Base-by-base conservation (phyloP, 53 echinoderm and acorn worm species). In the Patiria pectinifera region DNA sequence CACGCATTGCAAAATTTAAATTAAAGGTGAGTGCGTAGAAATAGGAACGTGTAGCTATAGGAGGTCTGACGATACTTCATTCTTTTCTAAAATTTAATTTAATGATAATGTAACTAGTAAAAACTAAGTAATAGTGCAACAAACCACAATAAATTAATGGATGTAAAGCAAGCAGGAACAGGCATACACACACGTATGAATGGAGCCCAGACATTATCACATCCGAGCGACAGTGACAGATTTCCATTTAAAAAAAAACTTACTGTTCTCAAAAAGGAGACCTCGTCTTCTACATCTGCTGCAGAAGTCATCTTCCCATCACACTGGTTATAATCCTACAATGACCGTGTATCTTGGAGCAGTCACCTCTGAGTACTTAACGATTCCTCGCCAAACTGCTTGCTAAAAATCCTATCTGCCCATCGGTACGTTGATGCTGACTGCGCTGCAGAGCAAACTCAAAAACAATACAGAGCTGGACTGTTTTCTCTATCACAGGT, bases 191-290 rank as follows among this genome's bases (percentile, higher is more conserved):
- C 0, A 1, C 35, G 35, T 35, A 35, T 35, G 0, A 35, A 35
- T 1, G 35, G 35, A 35, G 35, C 35, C 35, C 35, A 35, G 35
- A 35, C 35, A 35, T 35, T 35, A 35, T 35, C 35, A 35, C 35
- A 35, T 35, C 60, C 2, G 12, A 8, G 60, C 2, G 60, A 11
- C 60, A 60, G 60, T 11, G 60, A 77, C 35, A 35, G 59, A 78
- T 18, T 23, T 60, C 60, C 60, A 60, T 60, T 66, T 66, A 78
- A n/a, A n/a, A n/a, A n/a, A n/a, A n/a, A 8, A 89, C 97, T 97
- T 91, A 95, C 97, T 66, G 95, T 97, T 87, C 97, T 95, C 78
- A 97, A 76, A 78, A 95, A 97, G n/a, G 95, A 95, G 25, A 93
- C 92, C 79, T 97, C 97, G 78, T 97, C 97, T 88, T 97, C 97